Base-by-base conservation (phyloP, 2,888 invertebrate genomes). In the Salticus scenicus region DNA sequence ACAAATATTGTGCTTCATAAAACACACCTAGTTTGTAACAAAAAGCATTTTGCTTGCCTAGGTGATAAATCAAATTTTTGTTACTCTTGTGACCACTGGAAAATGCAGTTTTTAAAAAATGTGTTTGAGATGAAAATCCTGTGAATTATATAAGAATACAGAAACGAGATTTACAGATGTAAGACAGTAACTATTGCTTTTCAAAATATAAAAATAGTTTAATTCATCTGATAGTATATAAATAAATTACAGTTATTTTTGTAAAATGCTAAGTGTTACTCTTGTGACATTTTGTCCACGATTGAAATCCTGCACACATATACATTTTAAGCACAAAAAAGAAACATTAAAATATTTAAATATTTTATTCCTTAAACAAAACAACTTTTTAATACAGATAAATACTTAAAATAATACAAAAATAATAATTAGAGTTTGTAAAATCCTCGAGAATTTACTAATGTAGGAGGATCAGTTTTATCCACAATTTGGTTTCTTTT, bases 21-120 rank as follows among this genome's bases (percentile, higher is more conserved):
- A 63, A 63, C 63, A n/a, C 12, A 20, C 2, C 20, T 24, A 27
- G 20, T 1, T 63, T 27, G 2, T 24, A 63, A 24, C 20, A n/a
- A n/a, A 24, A 63, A 27, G 20, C 1, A 63, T 63, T 63, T 63
- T 63, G 8, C 63, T 63, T 20, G 1, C 24, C 24, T 27, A 27
- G 63, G 63, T 0, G 8, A 27, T 7, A 0, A 7, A 51, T 27
- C 0, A 20, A 63, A 63, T 10, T 10, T 63, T 63, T 63, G 63
- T 63, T 63, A 63, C 63, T 63, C 24, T 63, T 63, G 63, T 63
- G 63, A 63, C 63, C 63, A 63, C 27, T 63, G 63, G 63, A 24
- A 63, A 63, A 63, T 20, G 63, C 63, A 63, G 2, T n/a, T 7
- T 20, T 63, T 1, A 63, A 63, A 63, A n/a, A 7, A 7, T 63